Evolutionary conservation across 2,888 invertebrate species (phyloP).

Genomic region (Atethmia centrago): DNA sequence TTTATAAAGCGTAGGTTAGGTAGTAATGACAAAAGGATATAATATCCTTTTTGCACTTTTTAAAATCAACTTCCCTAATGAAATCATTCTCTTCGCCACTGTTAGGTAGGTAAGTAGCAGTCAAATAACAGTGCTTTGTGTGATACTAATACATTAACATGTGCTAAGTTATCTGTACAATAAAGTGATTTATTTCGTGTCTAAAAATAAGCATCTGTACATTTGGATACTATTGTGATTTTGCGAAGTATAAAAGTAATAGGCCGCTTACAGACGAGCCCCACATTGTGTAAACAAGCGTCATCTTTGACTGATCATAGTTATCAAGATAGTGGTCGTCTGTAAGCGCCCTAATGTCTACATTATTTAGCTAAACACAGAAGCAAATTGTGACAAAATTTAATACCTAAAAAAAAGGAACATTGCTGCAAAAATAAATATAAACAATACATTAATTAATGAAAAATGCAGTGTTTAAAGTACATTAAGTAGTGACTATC

Average conservation of each 20-base stretch:
- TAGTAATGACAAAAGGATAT: neutral
- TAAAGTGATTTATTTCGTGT: constrained; percentile 37
- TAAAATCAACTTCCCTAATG: neutral
- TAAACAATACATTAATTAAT: constrained; percentile 12
- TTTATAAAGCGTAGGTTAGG: neutral
- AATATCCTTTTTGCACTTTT: neutral
- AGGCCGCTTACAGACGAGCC: neutral
- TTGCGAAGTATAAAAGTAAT: constrained; percentile 8
- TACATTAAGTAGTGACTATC: constrained; percentile 12
- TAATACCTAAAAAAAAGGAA: constrained; percentile 44
- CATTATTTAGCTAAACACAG: constrained; percentile 17
- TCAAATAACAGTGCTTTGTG: constrained; percentile 10
- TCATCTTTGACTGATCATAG: neutral
- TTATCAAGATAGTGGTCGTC: neutral
- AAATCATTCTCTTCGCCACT: neutral
- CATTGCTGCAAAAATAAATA: constrained; percentile 28
- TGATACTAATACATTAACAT: constrained; percentile 25
- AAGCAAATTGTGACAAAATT: constrained; percentile 41
- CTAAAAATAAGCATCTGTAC: constrained; percentile 50
- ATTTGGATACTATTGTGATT: constrained; percentile 29
- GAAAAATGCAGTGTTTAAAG: constrained; percentile 15
- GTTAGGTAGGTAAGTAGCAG: neutral
- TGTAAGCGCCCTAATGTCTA: constrained; percentile 18
- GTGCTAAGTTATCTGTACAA: constrained; percentile 41
- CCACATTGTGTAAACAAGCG: neutral